A percentile compares a stretch with the other conserved stretches of the same genome.
phyloP scores from a whole-genome alignment of 2,888 invertebrate species.

The Zaprionus obscuricornis region DNA sequence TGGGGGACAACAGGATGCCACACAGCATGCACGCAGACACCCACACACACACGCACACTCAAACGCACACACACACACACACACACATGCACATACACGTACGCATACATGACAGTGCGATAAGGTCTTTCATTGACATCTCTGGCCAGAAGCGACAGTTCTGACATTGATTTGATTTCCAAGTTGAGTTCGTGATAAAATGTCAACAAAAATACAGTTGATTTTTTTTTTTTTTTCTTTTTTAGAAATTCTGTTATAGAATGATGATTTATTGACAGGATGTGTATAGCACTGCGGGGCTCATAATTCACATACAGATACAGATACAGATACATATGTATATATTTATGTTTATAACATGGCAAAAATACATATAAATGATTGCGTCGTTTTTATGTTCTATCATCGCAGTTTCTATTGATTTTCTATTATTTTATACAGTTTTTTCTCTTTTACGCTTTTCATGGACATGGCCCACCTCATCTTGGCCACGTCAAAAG shows the following conservation, averaged over 20 bases:
- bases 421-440: no score
- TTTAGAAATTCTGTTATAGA: conserved; percentile 3
- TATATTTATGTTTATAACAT: not conserved
- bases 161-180: conserved; percentile 70
- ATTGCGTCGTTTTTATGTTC: conserved; percentile 20
- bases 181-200: conserved; percentile 41
- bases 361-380: conserved; percentile 17
- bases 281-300: conserved; percentile 9
- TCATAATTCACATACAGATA: conserved; percentile 25
- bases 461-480: not conserved
- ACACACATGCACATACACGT: no score
- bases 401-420: conserved; percentile 43
- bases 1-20: no score
- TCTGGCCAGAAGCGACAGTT: conserved; percentile 21
- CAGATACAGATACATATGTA: not conserved
- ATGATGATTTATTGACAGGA: conserved; percentile 53
- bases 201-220: conserved; percentile 46
- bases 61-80: no score
- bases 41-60: no score
- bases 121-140: not conserved
- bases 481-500: conserved; percentile 28
- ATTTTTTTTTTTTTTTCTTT: no score
- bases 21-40: no score
- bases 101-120: no score
- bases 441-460: conserved; percentile 23